Evolutionary conservation across 2,113 vertebrate species (phyloP), one percentile per base, ranked within the genome.

Genomic region (Passer montanus): DNA sequence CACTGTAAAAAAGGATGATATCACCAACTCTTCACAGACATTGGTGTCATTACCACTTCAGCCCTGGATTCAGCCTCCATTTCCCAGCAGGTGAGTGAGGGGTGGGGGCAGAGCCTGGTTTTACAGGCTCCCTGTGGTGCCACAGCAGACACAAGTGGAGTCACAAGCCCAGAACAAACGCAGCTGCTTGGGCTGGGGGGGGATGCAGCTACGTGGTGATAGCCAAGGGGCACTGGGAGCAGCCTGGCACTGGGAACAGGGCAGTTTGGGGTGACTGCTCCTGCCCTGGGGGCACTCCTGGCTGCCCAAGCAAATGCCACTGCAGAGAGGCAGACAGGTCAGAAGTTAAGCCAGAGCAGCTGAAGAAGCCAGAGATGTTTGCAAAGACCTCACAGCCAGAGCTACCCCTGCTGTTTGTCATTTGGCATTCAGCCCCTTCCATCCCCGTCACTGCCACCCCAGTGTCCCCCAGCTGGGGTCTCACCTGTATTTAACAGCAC

Each of bases 281-380:
- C 35, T 62, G 39, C 46, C 56, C 76, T 18, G 0, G 6, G 17
- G 50, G 26, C 13, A 23, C 20, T 27, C 53, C 37, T 13, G 13
- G 6, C 13, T 81, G 77, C 52, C 64, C 60, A 60, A 81, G 53
- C 10, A 52, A 69, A 77, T 3, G 14, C 19, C 74, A 47, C 60
- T 1, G 0, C 41, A 53, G n/a, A 76, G 18, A 21, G 33, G 13
- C 52, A 67, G 41, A 55, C 1, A 1, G 27, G 18, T 50, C 59
- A 67, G 39, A 81, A 92, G 59, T 74, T 50, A 55, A 62, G 63
- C 31, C 12, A 20, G 69, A 69, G 37, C 0, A 39, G 19, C 41
- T 78, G 58, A 84, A 89, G 67, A 64, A 79, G 26, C 5, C 35
- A 37, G 41, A 63, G 55, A 14, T 19, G 33, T 19, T 62, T 23